Evolutionary conservation across 1,140 invertebrate genomes (phyloP), one percentile per base, ranked within the genome.

Genomic region (Megalonaias nervosa): DNA sequence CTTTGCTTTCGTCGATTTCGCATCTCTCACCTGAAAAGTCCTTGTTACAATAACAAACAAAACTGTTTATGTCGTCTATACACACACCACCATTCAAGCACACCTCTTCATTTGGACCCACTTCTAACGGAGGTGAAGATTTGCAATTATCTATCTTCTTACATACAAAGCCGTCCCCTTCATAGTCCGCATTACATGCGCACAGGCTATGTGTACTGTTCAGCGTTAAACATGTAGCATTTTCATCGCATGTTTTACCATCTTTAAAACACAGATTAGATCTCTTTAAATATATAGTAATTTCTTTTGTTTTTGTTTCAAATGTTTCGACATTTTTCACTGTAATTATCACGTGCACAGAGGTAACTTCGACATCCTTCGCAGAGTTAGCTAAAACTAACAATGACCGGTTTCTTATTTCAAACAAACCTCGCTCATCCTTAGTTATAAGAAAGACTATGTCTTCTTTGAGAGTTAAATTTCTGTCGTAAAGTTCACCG

Each of bases 141-240:
- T 48, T 48, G 89, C 97, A 99, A 72, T 95, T 95, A 1, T 94
- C 93, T 60, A 94, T 91, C 85, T 97, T 96, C 82, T 96, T 95
- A 0, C 95, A 95, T 14, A 56, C 56, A 88, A 97, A 98, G 0
- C 97, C 69, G 2, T 94, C 91, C 0, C 94, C 93, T 0, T 96
- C 93, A 93, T 96, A 99, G 14, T 98, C 98, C 77, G 94, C 91
- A 79, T 94, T 92, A 92, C 98, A 99, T 85, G 96, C 94, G 92
- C 98, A 99, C 16, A 23, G 64, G 9, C 61, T 48, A 58, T 56
- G 66, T 9, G 77, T 71, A 55, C 80, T 76, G 67, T 73, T 79
- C 9, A 70, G 23, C 19, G 74, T 68, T n/a, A 83, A 72, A 77
- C 82, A 85, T 60, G 74, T 75, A 21, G 82, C 85, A 79, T 84